Conservation (phyloP, 2,113 vertebrate species). For the Phyllostomus hastatus region DNA sequence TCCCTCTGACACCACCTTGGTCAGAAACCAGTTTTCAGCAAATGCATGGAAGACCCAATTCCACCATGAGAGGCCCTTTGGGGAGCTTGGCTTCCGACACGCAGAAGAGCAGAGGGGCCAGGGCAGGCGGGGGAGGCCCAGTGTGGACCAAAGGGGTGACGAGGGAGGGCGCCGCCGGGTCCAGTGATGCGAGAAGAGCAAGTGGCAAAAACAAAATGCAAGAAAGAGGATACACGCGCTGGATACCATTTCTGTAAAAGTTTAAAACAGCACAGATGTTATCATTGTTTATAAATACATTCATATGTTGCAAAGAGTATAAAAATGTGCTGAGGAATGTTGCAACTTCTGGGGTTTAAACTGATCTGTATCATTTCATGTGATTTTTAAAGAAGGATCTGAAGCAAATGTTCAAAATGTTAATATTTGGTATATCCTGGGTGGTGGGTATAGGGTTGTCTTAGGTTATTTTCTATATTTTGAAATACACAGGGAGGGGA, state of each 20-base stretch:
- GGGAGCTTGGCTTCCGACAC: background rate
- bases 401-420: background rate
- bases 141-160: background rate
- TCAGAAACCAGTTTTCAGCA: background rate
- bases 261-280: background rate
- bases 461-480: background rate
- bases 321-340: background rate
- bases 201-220: background rate
- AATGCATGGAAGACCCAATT: background rate
- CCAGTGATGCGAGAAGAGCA: background rate
- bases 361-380: background rate
- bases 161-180: background rate
- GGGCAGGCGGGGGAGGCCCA: background rate
- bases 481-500: background rate
- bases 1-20: background rate
- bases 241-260: background rate
- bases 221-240: background rate
- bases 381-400: background rate
- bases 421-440: background rate
- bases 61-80: background rate
- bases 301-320: background rate
- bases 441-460: background rate
- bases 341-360: background rate
- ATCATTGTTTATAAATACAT: background rate
- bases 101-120: background rate